Evolutionary conservation across 2,113 vertebrate genomes (phyloP).

Genomic region (Hippocampus mohnikei): DNA sequence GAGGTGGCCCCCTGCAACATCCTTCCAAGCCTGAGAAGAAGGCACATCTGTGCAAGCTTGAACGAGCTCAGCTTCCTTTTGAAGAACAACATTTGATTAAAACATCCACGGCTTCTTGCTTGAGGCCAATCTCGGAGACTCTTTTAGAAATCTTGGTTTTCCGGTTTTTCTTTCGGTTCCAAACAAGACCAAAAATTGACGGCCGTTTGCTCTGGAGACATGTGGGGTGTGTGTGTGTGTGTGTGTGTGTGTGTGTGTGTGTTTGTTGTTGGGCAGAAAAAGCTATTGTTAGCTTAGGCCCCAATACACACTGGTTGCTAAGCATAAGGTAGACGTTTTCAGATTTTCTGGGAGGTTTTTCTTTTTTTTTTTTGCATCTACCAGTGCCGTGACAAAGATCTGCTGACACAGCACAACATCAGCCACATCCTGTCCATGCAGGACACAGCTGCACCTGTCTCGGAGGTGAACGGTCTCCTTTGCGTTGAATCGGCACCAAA

Average conservation of each 20-base stretch:
- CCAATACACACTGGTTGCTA: background rate
- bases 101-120: constrained; percentile 76
- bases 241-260: constrained; percentile 11
- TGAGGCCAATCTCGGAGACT: constrained; percentile 72
- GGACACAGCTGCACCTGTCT: constrained; percentile 82
- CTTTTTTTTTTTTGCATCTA: constrained; percentile 7
- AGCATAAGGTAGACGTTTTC: constrained; percentile 14
- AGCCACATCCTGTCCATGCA: constrained; percentile 91
- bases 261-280: constrained; percentile 42
- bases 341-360: background rate
- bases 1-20: constrained; percentile 17
- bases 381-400: constrained; percentile 86
- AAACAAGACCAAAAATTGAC: constrained; percentile 63
- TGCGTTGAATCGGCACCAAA: background rate
- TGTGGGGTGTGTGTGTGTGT: background rate
- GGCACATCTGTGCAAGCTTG: constrained; percentile 70
- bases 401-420: constrained; percentile 84
- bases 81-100: constrained; percentile 81
- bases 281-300: constrained; percentile 29
- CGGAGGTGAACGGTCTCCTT: constrained; percentile 78
- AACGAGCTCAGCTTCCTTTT: constrained; percentile 77
- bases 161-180: constrained; percentile 78
- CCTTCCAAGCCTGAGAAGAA: constrained; percentile 55
- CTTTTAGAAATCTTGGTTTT: constrained; percentile 78
- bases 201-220: constrained; percentile 58